Conservation (phyloP, 2,113 vertebrate genomes). For the Hemiprocne comata region DNA sequence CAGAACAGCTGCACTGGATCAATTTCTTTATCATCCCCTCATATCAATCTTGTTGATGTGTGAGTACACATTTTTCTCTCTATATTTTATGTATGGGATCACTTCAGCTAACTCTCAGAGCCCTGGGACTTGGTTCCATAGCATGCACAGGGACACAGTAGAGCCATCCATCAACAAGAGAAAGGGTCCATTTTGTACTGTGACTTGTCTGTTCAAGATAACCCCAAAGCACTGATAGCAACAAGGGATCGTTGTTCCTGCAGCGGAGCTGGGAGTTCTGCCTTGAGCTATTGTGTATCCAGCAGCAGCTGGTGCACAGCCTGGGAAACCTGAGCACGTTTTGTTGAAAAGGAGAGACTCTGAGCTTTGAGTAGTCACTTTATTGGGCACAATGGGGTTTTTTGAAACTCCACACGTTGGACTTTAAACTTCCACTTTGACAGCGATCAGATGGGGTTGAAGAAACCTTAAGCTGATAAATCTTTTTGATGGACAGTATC, state of each 20-base stretch:
- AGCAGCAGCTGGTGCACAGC: neutral
- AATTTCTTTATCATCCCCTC: neutral
- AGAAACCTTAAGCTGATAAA: slow-evolving; percentile 32
- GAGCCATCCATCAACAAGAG: slow-evolving; percentile 18
- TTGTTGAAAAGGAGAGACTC: neutral
- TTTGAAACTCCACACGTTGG: neutral
- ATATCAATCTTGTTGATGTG: neutral
- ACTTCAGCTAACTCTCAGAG: neutral
- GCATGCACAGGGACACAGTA: neutral
- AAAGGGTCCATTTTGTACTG: neutral
- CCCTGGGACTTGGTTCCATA: neutral
- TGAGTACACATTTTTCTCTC: neutral
- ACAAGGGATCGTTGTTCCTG: neutral
- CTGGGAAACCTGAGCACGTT: neutral
- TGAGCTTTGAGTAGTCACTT: neutral
- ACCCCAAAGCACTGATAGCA: slow-evolving; percentile 10
- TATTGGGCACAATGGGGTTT: neutral
- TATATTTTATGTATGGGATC: neutral
- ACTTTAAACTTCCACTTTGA: slow-evolving; percentile 26
- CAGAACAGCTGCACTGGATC: neutral
- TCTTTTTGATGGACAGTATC: slow-evolving; percentile 19
- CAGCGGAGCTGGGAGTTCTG: neutral
- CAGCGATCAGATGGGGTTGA: slow-evolving; percentile 9
- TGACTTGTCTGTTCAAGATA: slow-evolving; percentile 16
- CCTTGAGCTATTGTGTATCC: slow-evolving; percentile 1